phyloP scores from a whole-genome alignment of 2,797 vertebrate genomes.

The Chromis chromis region DNA sequence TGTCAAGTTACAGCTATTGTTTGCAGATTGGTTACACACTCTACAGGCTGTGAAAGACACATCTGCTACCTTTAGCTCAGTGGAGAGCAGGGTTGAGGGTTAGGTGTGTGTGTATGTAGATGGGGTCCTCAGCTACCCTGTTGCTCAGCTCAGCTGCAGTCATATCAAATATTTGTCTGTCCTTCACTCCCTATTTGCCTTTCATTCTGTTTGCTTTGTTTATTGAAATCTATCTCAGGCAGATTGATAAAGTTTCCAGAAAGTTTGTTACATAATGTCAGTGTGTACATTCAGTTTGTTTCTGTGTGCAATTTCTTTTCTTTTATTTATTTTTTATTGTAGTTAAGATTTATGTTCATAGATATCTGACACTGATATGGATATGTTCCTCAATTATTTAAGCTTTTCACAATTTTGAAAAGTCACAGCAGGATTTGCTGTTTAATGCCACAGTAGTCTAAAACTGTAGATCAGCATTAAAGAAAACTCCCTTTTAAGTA shows the following conservation, averaged over 20 bases:
- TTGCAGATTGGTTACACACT: conserved; percentile 84
- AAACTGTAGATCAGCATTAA: conserved; percentile 14
- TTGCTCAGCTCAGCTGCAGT: conserved; percentile 74
- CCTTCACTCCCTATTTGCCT: conserved; percentile 90
- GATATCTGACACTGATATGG: conserved; percentile 3
- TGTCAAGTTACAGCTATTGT: conserved; percentile 87
- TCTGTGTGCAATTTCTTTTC: neutral
- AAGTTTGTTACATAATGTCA: conserved; percentile 71
- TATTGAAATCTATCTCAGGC: conserved; percentile 82
- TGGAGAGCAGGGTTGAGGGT: conserved; percentile 66
- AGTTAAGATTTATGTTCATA: conserved; percentile 19
- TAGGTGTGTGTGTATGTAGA: conserved; percentile 44
- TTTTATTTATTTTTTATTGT: neutral
- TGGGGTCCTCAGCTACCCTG: conserved; percentile 68
- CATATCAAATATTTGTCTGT: conserved; percentile 93
- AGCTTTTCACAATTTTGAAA: conserved; percentile 6
- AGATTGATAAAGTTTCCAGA: conserved; percentile 80
- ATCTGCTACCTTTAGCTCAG: conserved; percentile 80
- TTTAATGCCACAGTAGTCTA: conserved; percentile 20
- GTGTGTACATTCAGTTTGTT: conserved; percentile 30
- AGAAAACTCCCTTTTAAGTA: conserved; percentile 39
- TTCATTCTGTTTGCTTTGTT: conserved; percentile 87
- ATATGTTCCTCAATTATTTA: conserved; percentile 17
- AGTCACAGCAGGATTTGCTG: conserved; percentile 31
- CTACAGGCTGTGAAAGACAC: conserved; percentile 85